Conservation (phyloP, 2,888 invertebrate genomes). For the Torymus texanus region DNA sequence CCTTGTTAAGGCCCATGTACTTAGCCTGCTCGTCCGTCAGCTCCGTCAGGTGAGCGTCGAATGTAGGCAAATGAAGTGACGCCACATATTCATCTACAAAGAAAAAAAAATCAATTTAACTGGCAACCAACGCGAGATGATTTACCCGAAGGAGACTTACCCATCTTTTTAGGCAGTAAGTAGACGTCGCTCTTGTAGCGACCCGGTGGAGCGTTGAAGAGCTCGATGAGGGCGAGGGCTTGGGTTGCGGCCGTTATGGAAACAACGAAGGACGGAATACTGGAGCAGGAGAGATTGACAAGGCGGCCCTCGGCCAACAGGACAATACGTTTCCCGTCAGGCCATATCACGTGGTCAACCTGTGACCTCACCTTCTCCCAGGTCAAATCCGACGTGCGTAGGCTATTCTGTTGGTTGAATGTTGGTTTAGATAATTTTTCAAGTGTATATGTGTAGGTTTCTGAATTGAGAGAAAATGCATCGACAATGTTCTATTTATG, state of each 20-base stretch:
- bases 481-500: no score
- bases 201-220: constrained; percentile 96
- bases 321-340: constrained; percentile 95
- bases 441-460: background rate
- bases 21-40: constrained; percentile 97
- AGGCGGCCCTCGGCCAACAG: constrained; percentile 95
- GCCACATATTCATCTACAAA: constrained; percentile 96
- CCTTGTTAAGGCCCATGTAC: constrained; percentile 97
- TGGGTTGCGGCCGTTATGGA: constrained; percentile 98
- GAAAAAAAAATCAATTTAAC: background rate
- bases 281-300: constrained; percentile 97
- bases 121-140: no score
- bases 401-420: constrained; percentile 81
- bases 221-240: constrained; percentile 96
- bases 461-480: no score
- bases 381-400: constrained; percentile 94
- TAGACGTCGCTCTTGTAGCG: constrained; percentile 98
- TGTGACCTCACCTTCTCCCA: constrained; percentile 99
- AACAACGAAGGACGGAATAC: constrained; percentile 97
- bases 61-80: constrained; percentile 95
- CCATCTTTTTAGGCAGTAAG: constrained; percentile 98
- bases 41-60: constrained; percentile 98
- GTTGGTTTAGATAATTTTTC: constrained; percentile 10
- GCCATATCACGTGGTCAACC: constrained; percentile 99
- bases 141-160: constrained; percentile 75